Percentiles rank a stretch among this genome's conserved stretches.
phyloP scores from a whole-genome alignment of 2,113 vertebrate genomes.

The Epinephelus fuscoguttatus region DNA sequence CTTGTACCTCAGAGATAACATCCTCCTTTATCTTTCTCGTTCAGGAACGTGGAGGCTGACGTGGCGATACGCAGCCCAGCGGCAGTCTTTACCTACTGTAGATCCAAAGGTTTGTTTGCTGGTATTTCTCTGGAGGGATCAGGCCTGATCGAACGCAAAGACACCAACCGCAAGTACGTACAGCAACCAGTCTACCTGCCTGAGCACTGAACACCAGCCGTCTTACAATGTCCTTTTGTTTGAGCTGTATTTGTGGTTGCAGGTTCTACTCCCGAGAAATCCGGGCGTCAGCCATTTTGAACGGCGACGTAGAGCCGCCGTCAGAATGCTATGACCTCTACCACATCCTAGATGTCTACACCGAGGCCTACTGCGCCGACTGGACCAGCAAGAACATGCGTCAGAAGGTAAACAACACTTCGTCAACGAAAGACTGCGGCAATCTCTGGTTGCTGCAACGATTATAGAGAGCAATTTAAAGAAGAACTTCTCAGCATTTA shows the following conservation, averaged over 20 bases:
- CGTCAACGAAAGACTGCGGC: no score
- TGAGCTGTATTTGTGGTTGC: not conserved
- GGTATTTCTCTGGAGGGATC: slow-evolving; percentile 96
- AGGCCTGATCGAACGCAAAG: slow-evolving; percentile 95
- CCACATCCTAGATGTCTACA: slow-evolving; percentile 88
- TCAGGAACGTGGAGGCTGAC: slow-evolving; percentile 94
- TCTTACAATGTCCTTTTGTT: not conserved
- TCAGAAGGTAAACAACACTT: slow-evolving; percentile 47
- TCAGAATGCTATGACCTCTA: slow-evolving; percentile 90
- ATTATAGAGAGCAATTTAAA: no score
- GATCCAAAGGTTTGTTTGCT: slow-evolving; percentile 94
- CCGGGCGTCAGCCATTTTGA: slow-evolving; percentile 92
- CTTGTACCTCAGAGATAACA: not conserved
- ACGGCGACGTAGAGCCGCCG: slow-evolving; percentile 91
- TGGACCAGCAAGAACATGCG: slow-evolving; percentile 73
- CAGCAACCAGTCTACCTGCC: not conserved
- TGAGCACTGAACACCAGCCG: not conserved
- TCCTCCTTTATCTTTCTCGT: not conserved
- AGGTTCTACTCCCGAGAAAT: slow-evolving; percentile 95
- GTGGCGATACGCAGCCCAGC: slow-evolving; percentile 92
- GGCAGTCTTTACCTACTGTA: slow-evolving; percentile 95
- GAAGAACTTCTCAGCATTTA: no score
- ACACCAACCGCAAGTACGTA: slow-evolving; percentile 95
- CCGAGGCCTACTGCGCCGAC: slow-evolving; percentile 88
- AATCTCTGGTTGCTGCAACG: no score